Evolutionary conservation across 2,113 vertebrate species (phyloP).

Genomic region (Vireo altiloquus): DNA sequence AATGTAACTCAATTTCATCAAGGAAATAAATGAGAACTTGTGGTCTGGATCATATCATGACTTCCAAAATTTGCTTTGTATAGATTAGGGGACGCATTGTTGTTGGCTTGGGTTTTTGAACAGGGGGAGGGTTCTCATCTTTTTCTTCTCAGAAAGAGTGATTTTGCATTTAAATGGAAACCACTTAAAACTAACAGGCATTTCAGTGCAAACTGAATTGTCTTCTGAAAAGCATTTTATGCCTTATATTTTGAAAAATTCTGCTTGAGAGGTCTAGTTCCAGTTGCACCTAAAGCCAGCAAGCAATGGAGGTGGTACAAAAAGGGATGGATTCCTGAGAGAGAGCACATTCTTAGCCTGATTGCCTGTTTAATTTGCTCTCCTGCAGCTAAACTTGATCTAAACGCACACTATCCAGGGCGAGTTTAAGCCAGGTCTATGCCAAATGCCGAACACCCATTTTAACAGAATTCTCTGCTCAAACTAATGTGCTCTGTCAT

Average conservation of each 20-base stretch:
- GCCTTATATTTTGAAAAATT: background rate
- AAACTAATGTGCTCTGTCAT: background rate
- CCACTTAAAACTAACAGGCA: background rate
- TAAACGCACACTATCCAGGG: background rate
- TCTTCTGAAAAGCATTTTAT: background rate
- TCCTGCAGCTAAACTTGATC: background rate
- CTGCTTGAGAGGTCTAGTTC: background rate
- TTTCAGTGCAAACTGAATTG: background rate
- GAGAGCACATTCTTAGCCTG: background rate
- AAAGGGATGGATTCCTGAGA: background rate
- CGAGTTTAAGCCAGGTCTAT: background rate
- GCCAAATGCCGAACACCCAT: background rate
- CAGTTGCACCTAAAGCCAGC: background rate
- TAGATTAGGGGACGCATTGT: background rate
- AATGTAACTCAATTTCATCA: conserved; percentile 23
- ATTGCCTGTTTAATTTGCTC: background rate
- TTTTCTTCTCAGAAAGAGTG: background rate
- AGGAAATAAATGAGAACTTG: background rate
- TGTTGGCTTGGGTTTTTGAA: background rate
- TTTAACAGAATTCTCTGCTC: background rate
- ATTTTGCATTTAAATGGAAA: background rate
- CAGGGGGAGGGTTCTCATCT: background rate
- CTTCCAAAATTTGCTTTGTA: background rate
- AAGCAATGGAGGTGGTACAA: background rate
- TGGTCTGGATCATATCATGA: background rate